phyloP scores from a whole-genome alignment of 2,888 invertebrate genomes.

The Operophtera brumata region DNA sequence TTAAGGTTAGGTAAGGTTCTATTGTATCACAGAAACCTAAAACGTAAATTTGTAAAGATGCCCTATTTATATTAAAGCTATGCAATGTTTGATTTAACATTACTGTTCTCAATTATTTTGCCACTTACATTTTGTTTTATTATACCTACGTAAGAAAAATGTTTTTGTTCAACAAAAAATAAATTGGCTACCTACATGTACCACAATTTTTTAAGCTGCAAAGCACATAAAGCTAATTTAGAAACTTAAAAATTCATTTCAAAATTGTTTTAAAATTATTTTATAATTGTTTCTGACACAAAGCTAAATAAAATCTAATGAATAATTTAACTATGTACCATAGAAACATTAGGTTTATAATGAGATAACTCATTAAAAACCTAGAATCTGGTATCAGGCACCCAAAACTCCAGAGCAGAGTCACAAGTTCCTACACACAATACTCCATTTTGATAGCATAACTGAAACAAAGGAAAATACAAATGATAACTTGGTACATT shows the following conservation, averaged over 20 bases:
- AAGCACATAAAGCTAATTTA: background rate
- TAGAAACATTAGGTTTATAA: background rate
- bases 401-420: slow-evolving; percentile 75
- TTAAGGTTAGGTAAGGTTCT: too few relatives aligned
- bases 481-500: background rate
- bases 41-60: too few relatives aligned
- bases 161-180: too few relatives aligned
- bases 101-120: too few relatives aligned
- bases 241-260: background rate
- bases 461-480: slow-evolving; percentile 53
- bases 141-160: too few relatives aligned
- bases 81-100: too few relatives aligned
- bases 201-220: background rate
- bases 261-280: background rate
- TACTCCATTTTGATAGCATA: slow-evolving; percentile 71
- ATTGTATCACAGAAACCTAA: too few relatives aligned
- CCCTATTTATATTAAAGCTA: too few relatives aligned
- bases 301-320: background rate
- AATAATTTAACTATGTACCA: background rate
- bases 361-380: background rate
- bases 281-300: background rate
- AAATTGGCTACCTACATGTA: background rate
- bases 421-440: slow-evolving; percentile 75
- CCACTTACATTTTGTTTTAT: too few relatives aligned
- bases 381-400: slow-evolving; percentile 50